These are phyloP conservation scores for Cottus gobio DNA, from an alignment of 2,113 vertebrate species.

Conservation along the genomic window DNA sequence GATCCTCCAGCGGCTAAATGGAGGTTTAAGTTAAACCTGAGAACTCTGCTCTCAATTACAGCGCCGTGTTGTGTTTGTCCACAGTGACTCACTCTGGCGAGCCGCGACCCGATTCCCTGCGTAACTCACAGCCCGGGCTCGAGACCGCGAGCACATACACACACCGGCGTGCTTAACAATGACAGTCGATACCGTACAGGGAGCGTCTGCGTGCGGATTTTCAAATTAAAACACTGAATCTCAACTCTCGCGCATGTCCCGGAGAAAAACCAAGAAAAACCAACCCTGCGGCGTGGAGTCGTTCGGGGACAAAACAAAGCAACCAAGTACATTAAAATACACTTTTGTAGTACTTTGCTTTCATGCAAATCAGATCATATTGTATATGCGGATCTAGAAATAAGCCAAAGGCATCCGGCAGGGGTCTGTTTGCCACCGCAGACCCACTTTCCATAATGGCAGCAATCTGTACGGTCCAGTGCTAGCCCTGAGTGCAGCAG, in stretches of 20 bases:
- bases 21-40: conserved; percentile 66
- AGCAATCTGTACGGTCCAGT: conserved; percentile 77
- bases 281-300: conserved; percentile 42
- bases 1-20: conserved; percentile 57
- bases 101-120: conserved; percentile 59
- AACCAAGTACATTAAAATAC: conserved; percentile 48
- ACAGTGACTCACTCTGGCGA: conserved; percentile 68
- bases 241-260: conserved; percentile 33
- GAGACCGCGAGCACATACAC: conserved; percentile 33
- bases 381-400: conserved; percentile 51
- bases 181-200: conserved; percentile 1
- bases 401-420: conserved; percentile 39
- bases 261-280: conserved; percentile 45
- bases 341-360: conserved; percentile 48
- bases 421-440: conserved; percentile 70
- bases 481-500: conserved; percentile 70
- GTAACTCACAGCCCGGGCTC: conserved; percentile 67
- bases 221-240: conserved; percentile 49
- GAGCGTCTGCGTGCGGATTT: conserved; percentile 38
- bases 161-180: conserved; percentile 13
- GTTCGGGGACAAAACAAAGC: conserved; percentile 58
- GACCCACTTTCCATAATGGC: conserved; percentile 76
- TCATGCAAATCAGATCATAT: conserved; percentile 58
- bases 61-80: conserved; percentile 69
- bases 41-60: conserved; percentile 61